Percentiles rank a stretch among this genome's conserved stretches.
phyloP scores from a whole-genome alignment of 64 coral and sea anemone genomes.

The Montipora cactus region DNA sequence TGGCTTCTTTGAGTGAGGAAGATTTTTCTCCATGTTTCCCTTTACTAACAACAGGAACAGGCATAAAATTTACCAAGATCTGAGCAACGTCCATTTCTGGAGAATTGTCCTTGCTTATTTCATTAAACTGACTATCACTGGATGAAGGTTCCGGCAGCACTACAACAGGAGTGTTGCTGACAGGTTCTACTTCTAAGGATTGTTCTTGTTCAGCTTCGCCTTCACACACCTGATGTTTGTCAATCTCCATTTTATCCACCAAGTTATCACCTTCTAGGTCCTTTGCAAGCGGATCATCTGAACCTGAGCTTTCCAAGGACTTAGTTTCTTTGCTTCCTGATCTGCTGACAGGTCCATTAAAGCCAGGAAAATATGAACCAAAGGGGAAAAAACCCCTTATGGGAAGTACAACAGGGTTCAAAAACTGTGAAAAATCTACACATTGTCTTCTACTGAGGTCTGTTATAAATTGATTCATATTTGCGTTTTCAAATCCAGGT shows the following conservation, averaged over 20 bases:
- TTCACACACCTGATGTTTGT: background rate
- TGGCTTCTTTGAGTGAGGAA: background rate
- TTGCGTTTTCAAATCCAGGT: background rate
- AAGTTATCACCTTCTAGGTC: background rate
- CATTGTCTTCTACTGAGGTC: background rate
- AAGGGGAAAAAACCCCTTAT: conserved; percentile 20
- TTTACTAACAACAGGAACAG: conserved; percentile 60
- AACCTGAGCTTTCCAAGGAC: background rate
- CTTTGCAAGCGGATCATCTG: background rate
- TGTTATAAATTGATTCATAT: background rate
- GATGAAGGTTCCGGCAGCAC: background rate
- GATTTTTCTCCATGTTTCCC: background rate
- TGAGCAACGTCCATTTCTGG: conserved; percentile 88
- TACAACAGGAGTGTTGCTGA: background rate
- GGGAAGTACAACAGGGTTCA: conserved; percentile 1
- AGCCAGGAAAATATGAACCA: conserved; percentile 17
- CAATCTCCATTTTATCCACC: background rate
- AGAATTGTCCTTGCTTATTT: conserved; percentile 28
- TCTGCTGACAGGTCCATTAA: background rate
- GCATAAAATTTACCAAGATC: conserved; percentile 84
- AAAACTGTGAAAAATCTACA: background rate
- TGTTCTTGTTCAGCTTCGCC: background rate
- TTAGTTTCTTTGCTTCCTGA: background rate
- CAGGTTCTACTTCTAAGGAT: background rate
- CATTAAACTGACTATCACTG: background rate